These are phyloP conservation scores for Chlamydotis undulata DNA, from an alignment of 2,113 vertebrate genomes.

Conservation along the genomic window DNA sequence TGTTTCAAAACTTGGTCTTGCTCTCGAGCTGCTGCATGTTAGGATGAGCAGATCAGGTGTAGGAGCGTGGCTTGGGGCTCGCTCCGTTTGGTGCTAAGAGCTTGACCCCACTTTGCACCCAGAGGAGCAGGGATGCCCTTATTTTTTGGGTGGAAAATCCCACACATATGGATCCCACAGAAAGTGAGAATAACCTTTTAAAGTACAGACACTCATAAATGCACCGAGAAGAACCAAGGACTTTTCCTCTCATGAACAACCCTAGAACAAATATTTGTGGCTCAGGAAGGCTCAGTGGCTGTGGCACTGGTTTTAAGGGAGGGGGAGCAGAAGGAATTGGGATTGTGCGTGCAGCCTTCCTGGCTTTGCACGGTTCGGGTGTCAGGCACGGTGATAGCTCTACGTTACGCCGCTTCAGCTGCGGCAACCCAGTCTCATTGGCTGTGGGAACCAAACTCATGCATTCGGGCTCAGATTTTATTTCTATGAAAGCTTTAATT, in stretches of 20 bases:
- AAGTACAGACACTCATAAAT: background rate
- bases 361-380: background rate
- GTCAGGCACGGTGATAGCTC: background rate
- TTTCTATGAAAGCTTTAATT: background rate
- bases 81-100: background rate
- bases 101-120: background rate
- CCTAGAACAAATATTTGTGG: background rate
- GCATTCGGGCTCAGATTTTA: background rate
- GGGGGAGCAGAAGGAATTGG: background rate
- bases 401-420: background rate
- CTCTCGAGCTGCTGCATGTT: background rate
- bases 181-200: background rate
- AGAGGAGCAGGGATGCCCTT: background rate
- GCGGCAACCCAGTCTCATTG: rapidly evolving
- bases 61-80: background rate
- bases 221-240: background rate
- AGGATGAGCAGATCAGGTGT: background rate
- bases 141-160: background rate
- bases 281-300: background rate
- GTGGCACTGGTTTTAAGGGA: background rate
- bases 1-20: background rate
- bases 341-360: background rate
- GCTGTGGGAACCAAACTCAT: background rate
- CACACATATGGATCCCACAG: background rate
- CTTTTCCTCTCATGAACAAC: background rate